A percentile compares a stretch with the other conserved stretches of the same genome.
phyloP scores from a whole-genome alignment of 1,140 invertebrate genomes.

The Drosophila subobscura region DNA sequence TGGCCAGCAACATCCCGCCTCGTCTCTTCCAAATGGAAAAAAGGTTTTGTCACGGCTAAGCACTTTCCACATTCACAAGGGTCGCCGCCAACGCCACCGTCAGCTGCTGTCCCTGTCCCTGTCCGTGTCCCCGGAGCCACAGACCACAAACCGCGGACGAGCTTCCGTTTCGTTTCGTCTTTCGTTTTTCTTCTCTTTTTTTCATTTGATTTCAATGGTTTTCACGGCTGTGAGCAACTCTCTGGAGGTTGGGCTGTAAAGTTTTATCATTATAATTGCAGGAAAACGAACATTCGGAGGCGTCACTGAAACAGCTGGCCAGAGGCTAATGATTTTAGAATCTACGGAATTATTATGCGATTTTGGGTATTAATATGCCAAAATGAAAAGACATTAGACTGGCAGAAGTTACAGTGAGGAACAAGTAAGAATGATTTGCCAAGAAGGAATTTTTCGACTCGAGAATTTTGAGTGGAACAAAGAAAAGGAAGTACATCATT shows the following conservation, averaged over 20 bases:
- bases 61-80: slow-evolving; percentile 66
- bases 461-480: no score
- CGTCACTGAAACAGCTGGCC: slow-evolving; percentile 23
- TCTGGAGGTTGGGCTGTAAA: slow-evolving; percentile 14
- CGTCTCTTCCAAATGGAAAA: slow-evolving; percentile 63
- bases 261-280: slow-evolving; percentile 56
- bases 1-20: slow-evolving; percentile 13
- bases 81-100: slow-evolving; percentile 25
- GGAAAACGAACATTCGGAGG: slow-evolving; percentile 7
- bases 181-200: not conserved
- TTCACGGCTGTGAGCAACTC: slow-evolving; percentile 5
- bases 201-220: slow-evolving; percentile 50
- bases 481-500: no score
- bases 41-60: slow-evolving; percentile 77
- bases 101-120: slow-evolving; percentile 30
- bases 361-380: slow-evolving; percentile 14
- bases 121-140: slow-evolving; percentile 21
- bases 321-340: slow-evolving; percentile 34
- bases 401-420: no score
- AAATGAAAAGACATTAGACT: no score
- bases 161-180: slow-evolving; percentile 22
- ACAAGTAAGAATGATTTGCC: not conserved
- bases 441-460: no score
- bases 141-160: slow-evolving; percentile 51
- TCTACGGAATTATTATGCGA: slow-evolving; percentile 4